Base-by-base conservation (phyloP, 2,113 vertebrate genomes). In the Climacteris rufus region DNA sequence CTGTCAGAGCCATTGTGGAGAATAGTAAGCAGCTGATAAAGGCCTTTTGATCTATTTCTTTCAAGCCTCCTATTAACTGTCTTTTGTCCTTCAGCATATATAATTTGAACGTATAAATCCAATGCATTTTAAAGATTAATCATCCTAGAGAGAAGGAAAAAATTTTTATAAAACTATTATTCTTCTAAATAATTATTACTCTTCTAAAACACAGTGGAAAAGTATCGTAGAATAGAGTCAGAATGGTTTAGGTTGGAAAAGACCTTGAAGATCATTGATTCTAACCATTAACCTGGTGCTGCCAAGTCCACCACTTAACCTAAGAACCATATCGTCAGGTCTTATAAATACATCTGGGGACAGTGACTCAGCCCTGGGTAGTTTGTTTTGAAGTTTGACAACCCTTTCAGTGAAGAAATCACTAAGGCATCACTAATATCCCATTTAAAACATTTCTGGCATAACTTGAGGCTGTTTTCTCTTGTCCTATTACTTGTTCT, bases 1-100 rank as follows among this genome's bases (percentile, higher is more conserved):
- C 64, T 76, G 53, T 93, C 64, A 65, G 61, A 89, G 31, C 13
- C 47, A 71, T 70, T 92, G 64, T 65, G 78, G 80, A 82, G 76
- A 90, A 89, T 37, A 84, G 25, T 49, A 94, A 85, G 64, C 66
- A 92, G 40, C 68, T 89, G 86, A 96, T 93, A 96, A 93, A 88
- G 68, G n/a, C 14, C 37, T 69, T 92, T 92, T 80, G 59, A 89
- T 90, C 83, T 91, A 16, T 75, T 87, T 69, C 44, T 93, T 88
- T 78, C 59, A 89, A 83, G 31, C 8, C 24, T 93, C n/a, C 61
- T 65, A 68, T 92, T 90, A 77, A 63, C 20, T 45, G 39, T 28
- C 30, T 89, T 93, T 93, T 80, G 53, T 81, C 50, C 72, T 68
- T 90, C 35, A 83, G 10, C 31, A 79, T 84, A 60, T 14, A 28